Evolutionary conservation across 2,113 vertebrate genomes (phyloP).

Genomic region (Australoheros scitulus): DNA sequence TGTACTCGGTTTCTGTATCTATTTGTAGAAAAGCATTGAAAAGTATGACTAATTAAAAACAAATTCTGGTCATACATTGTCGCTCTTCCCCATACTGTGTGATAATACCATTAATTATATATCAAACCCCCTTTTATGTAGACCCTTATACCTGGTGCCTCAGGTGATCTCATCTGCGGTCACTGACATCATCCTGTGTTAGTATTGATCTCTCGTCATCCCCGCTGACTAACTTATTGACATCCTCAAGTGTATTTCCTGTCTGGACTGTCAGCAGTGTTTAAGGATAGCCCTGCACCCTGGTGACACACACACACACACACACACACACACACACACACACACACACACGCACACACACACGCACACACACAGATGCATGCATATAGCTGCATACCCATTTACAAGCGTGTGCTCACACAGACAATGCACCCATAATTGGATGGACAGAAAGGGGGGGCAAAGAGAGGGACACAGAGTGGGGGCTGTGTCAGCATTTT

Average conservation of each 20-base stretch:
- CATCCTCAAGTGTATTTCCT: constrained; percentile 74
- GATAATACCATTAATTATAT: neutral
- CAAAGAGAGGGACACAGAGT: constrained; percentile 68
- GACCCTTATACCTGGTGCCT: constrained; percentile 9
- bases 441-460: constrained; percentile 67
- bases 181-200: constrained; percentile 58
- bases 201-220: constrained; percentile 58
- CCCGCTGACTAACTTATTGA: constrained; percentile 64
- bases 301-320: constrained; percentile 20
- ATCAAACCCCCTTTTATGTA: constrained; percentile 14
- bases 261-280: constrained; percentile 66
- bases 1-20: neutral
- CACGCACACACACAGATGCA: constrained; percentile 27
- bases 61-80: neutral
- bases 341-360: constrained; percentile 24
- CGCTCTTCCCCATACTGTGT: neutral
- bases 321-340: constrained; percentile 1
- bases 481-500: constrained; percentile 78
- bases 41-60: neutral
- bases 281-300: constrained; percentile 62
- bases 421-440: constrained; percentile 72
- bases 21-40: neutral
- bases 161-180: constrained; percentile 54
- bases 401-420: constrained; percentile 52
- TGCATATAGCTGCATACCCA: constrained; percentile 51